Evolutionary conservation across 2,797 vertebrate species (phyloP).

Genomic region (Gambelia wislizenii): DNA sequence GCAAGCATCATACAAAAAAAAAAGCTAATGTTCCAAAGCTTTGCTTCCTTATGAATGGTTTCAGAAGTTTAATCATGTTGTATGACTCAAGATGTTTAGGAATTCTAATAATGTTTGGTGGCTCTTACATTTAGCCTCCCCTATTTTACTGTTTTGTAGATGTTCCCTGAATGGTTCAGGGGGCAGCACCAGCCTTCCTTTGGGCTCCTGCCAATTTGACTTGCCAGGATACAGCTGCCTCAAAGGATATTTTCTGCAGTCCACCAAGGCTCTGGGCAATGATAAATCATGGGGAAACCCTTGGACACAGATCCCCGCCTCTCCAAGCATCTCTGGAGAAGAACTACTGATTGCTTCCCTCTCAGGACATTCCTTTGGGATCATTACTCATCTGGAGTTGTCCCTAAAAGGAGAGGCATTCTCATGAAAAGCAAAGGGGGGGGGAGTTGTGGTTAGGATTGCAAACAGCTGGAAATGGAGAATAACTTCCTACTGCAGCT

Average conservation of each 20-base stretch:
- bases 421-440: background rate
- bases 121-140: background rate
- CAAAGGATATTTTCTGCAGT: background rate
- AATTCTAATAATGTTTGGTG: background rate
- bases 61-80: background rate
- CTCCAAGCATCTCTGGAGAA: background rate
- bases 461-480: background rate
- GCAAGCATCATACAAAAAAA: background rate
- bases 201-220: background rate
- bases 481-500: background rate
- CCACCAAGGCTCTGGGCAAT: background rate
- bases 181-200: background rate
- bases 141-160: background rate
- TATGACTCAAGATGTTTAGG: background rate
- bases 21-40: background rate
- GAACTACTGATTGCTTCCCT: background rate
- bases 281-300: slow-evolving; percentile 37
- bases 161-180: no score
- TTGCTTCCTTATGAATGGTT: background rate
- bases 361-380: slow-evolving; percentile 20
- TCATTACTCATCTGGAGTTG: slow-evolving; percentile 37
- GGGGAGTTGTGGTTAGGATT: background rate
- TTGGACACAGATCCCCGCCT: background rate
- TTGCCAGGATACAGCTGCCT: background rate
- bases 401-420: slow-evolving; percentile 44